Conservation (phyloP, 92 coral and sea anemone genomes). For the Palythoa caribaeorum region DNA sequence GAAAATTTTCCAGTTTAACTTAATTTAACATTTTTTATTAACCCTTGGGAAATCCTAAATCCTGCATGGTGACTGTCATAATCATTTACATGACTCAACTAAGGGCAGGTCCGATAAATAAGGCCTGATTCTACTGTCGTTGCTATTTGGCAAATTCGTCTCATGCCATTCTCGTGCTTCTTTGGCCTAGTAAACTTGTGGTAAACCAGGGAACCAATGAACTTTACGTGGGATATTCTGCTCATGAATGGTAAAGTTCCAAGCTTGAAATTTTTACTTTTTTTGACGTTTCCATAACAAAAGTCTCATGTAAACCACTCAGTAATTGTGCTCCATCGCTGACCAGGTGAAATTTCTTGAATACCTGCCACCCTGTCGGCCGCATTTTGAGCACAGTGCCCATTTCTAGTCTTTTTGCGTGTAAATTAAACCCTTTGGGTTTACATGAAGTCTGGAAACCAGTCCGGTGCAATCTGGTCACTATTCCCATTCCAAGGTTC, state of each 20-base stretch:
- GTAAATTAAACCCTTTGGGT: not conserved
- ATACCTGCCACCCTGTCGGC: not conserved
- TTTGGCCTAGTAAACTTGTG: not conserved
- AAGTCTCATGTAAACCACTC: too few relatives aligned
- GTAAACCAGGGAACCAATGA: not conserved
- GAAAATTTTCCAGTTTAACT: not conserved
- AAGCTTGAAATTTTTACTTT: too few relatives aligned
- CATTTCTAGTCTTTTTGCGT: not conserved
- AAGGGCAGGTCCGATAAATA: not conserved
- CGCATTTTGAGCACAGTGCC: not conserved
- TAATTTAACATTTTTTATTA: not conserved
- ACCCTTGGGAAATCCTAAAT: not conserved
- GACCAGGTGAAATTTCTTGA: not conserved
- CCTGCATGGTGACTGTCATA: not conserved
- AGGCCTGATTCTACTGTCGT: not conserved
- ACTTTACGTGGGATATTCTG: not conserved
- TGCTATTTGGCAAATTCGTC: not conserved
- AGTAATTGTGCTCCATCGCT: too few relatives aligned
- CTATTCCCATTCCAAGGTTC: not conserved
- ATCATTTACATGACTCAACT: not conserved
- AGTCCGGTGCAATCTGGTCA: not conserved
- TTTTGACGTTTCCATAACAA: too few relatives aligned
- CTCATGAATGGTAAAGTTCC: too few relatives aligned
- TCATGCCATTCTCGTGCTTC: not conserved
- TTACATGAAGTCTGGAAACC: conserved; percentile 2